Evolutionary conservation across 2,113 vertebrate species (phyloP), one percentile per base, ranked within the genome.

Genomic region (Scomber colias): DNA sequence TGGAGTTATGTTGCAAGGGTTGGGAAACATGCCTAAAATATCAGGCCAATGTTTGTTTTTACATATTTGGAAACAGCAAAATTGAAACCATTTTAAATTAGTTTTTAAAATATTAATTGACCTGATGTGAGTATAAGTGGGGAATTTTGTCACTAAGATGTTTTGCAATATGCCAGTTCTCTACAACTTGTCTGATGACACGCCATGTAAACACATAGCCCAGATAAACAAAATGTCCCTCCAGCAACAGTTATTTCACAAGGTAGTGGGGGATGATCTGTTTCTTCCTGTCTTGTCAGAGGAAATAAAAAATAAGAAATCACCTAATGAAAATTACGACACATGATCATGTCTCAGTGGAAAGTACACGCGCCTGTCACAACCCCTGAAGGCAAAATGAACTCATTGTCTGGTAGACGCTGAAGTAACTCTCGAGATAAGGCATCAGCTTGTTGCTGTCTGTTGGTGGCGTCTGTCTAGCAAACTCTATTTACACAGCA

Each of bases 401-500:
- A 79, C 17, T 79, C 45, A 83, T 75, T 83, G 79, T 86, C 51
- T 77, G 66, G 11, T 16, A 21, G 68, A 56, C 27, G 63, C 63
- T 63, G 13, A 12, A 57, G 59, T 49, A 74, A 75, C 69, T 77
- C 60, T 71, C 5, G 68, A 81, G 63, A 73, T 59, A 79, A 83
- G 57, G 55, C 59, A 68, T 71, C 56, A 45, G 48, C 71, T 75
- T 72, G 56, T 72, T 74, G 60, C 66, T 57, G 74, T 84, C 81
- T 69, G 72, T 74, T 74, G 45, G 63, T 85, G 82, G 83, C 77
- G 67, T 84, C 80, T 70, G 78, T 91, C 81, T 83, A 44, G 59
- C 50, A 63, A 86, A 73, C 73, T 66, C 66, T 91, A 76, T 88
- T 91, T 83, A 89, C 84, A 87, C 81, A 88, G 83, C 75, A 62